Evolutionary conservation across 2,888 invertebrate genomes (phyloP).

Genomic region (Hipparchia sbordonii): DNA sequence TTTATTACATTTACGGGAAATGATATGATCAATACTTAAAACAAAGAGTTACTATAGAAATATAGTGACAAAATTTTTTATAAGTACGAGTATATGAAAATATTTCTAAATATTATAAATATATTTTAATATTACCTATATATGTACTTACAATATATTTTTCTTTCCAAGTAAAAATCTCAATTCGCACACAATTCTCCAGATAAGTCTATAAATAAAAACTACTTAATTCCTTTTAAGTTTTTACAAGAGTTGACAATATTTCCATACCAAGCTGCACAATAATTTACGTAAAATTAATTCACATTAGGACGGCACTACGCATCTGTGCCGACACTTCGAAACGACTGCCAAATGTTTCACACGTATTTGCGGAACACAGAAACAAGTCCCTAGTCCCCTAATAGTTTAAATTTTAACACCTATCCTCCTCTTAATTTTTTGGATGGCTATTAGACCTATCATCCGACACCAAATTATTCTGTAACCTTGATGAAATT

Average conservation of each 20-base stretch:
- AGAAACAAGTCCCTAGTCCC: background rate
- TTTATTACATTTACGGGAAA: too few species aligned
- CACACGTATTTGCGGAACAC: background rate
- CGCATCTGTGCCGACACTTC: constrained; percentile 19
- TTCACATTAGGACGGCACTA: constrained; percentile 14
- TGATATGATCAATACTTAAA: too few species aligned
- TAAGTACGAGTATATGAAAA: too few species aligned
- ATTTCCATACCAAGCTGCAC: background rate
- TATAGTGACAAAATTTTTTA: too few species aligned
- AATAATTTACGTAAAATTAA: background rate
- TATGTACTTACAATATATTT: too few species aligned
- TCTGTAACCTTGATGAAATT: background rate
- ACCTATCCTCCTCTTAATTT: background rate
- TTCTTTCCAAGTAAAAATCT: background rate
- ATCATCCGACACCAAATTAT: background rate
- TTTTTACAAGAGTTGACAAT: too few species aligned
- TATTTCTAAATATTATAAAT: too few species aligned
- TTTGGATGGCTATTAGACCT: background rate
- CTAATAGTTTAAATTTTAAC: background rate
- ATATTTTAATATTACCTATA: too few species aligned
- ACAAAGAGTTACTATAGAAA: too few species aligned
- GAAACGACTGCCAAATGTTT: constrained; percentile 29
- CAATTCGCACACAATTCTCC: background rate
- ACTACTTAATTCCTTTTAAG: too few species aligned
- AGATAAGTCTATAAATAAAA: background rate